Conservation (phyloP, 2,888 invertebrate species). For the Boloria selene region DNA sequence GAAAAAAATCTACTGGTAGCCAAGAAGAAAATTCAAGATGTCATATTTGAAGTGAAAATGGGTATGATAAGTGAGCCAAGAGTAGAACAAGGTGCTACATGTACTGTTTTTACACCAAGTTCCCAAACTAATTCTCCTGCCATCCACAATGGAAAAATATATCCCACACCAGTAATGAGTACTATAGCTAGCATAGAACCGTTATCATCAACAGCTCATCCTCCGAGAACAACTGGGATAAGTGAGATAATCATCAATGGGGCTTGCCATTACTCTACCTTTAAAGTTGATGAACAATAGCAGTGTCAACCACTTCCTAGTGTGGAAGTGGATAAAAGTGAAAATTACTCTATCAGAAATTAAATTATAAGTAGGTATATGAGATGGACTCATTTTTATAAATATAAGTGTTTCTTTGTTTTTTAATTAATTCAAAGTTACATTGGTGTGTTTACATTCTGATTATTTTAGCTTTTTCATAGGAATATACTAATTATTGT, state of each 20-base stretch:
- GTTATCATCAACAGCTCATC: constrained; percentile 52
- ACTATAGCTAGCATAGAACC: constrained; percentile 65
- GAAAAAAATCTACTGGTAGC: constrained; percentile 80
- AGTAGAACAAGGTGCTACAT: constrained; percentile 52
- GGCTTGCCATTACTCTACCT: constrained; percentile 71
- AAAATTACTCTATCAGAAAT: constrained; percentile 48
- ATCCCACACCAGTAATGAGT: constrained; percentile 59
- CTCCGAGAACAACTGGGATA: constrained; percentile 63
- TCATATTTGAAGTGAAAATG: constrained; percentile 84
- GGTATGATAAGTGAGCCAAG: constrained; percentile 72
- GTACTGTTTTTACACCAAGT: constrained; percentile 57
- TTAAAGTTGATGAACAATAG: constrained; percentile 75
- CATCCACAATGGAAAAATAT: constrained; percentile 62
- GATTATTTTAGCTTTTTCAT: no score
- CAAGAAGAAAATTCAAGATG: constrained; percentile 84
- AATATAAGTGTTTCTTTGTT: no score
- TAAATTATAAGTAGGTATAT: constrained; percentile 25
- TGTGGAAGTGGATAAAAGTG: constrained; percentile 67
- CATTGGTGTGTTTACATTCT: no score
- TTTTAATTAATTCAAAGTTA: no score
- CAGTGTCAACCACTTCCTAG: constrained; percentile 68
- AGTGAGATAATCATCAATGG: constrained; percentile 72
- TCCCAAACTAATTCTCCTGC: constrained; percentile 51
- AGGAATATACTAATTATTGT: no score
- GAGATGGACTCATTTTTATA: background rate